Percentiles rank a stretch among this genome's conserved stretches.
Conservation (phyloP, 2,113 vertebrate species). For the Barnardius zonarius region DNA sequence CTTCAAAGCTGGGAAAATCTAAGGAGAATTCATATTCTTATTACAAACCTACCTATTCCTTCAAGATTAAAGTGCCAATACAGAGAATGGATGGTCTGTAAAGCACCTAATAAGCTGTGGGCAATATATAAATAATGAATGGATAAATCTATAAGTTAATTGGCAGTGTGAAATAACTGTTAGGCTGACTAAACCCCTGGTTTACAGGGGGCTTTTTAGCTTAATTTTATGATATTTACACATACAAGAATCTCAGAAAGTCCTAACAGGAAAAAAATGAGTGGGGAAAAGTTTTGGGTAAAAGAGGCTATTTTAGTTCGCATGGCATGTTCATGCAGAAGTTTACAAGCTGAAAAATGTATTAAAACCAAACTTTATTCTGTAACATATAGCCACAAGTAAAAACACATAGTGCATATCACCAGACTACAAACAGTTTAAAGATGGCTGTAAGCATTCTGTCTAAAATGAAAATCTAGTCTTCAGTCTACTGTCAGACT, state of each 20-base stretch:
- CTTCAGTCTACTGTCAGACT: background rate
- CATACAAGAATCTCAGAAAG: background rate
- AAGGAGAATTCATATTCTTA: background rate
- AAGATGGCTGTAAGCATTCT: background rate
- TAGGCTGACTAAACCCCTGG: background rate
- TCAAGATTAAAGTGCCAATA: background rate
- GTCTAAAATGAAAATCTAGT: background rate
- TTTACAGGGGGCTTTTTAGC: background rate
- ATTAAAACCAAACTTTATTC: background rate
- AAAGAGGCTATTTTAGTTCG: background rate
- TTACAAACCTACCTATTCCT: background rate
- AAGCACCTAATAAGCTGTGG: background rate
- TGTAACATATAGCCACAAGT: background rate
- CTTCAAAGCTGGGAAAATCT: background rate
- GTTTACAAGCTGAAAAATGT: conserved; percentile 33
- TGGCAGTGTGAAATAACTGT: background rate
- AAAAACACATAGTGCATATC: background rate
- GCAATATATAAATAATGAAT: background rate
- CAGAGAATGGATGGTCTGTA: background rate
- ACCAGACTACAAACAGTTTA: background rate
- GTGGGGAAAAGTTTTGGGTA: background rate
- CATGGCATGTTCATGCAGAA: background rate
- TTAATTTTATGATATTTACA: background rate
- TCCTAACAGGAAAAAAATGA: background rate
- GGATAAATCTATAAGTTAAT: background rate